These are phyloP conservation scores for Bombus pascuorum DNA, from an alignment of 1,140 invertebrate species.

Conservation along the genomic window DNA sequence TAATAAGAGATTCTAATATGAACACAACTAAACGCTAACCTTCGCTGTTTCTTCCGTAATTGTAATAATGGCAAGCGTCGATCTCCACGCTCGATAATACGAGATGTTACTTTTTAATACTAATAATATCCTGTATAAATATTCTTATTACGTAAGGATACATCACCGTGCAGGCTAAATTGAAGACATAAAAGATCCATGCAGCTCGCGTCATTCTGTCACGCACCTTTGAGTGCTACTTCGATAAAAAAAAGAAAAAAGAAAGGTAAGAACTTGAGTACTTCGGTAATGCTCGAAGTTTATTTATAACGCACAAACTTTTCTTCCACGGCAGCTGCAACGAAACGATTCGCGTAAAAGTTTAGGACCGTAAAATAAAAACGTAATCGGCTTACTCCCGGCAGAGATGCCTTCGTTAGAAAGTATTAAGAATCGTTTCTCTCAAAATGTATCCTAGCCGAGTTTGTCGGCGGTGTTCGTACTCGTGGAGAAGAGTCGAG, in stretches of 20 bases:
- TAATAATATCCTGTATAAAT: background rate
- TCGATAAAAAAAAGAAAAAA: no score
- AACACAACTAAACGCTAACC: background rate
- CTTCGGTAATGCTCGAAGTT: no score
- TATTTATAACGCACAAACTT: no score
- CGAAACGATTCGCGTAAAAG: background rate
- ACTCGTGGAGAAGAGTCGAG: background rate
- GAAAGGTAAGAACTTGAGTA: no score
- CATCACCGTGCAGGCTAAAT: no score
- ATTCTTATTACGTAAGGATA: no score
- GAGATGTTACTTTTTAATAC: background rate
- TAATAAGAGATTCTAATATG: background rate
- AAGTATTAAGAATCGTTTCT: conserved; percentile 19
- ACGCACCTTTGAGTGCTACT: no score
- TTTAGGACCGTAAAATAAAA: conserved; percentile 1
- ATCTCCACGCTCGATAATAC: background rate
- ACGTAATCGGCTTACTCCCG: background rate
- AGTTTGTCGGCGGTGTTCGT: background rate
- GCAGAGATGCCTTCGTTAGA: background rate
- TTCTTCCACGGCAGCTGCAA: background rate
- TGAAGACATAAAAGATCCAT: no score
- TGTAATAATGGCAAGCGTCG: background rate
- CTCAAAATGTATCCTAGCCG: background rate
- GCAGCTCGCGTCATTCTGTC: no score
- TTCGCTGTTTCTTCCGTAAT: background rate